These are phyloP conservation scores for Pteromalus puparum DNA, from an alignment of 1,140 invertebrate genomes.

Conservation along the genomic window DNA sequence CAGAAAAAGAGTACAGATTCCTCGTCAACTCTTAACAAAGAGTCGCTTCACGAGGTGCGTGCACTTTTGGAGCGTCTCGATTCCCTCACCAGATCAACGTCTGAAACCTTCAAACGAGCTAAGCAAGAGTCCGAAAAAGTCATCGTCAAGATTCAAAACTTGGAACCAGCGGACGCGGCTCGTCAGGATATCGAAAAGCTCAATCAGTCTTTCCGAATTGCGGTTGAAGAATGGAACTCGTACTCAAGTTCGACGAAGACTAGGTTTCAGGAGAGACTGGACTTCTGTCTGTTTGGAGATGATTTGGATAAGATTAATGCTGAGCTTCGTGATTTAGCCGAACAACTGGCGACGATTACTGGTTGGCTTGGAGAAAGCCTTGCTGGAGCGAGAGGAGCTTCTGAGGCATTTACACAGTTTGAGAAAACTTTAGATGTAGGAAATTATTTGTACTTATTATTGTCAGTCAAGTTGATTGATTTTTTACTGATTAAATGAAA, in stretches of 20 bases:
- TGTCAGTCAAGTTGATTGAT: too few species aligned
- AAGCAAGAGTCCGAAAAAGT: slow-evolving; percentile 80
- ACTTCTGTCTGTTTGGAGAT: slow-evolving; percentile 82
- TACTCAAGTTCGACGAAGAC: slow-evolving; percentile 79
- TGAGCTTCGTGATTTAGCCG: slow-evolving; percentile 64
- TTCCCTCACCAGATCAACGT: slow-evolving; percentile 76
- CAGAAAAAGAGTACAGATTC: slow-evolving; percentile 8
- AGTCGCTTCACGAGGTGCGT: slow-evolving; percentile 59
- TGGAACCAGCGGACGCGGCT: slow-evolving; percentile 83
- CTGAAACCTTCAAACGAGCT: slow-evolving; percentile 79
- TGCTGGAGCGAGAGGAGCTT: slow-evolving; percentile 81
- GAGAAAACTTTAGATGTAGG: slow-evolving; percentile 87
- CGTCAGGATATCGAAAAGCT: slow-evolving; percentile 84
- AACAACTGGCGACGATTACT: slow-evolving; percentile 64
- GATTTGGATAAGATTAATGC: slow-evolving; percentile 86
- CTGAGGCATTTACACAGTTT: slow-evolving; percentile 85
- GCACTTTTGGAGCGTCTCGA: slow-evolving; percentile 77
- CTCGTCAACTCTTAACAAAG: slow-evolving; percentile 49
- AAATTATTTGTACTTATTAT: slow-evolving; percentile 40
- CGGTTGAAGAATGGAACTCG: slow-evolving; percentile 77
- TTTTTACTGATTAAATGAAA: neutral
- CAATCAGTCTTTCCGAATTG: slow-evolving; percentile 77
- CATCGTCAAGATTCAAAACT: slow-evolving; percentile 78
- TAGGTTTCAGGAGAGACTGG: slow-evolving; percentile 79
- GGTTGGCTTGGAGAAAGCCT: slow-evolving; percentile 80